These are phyloP conservation scores for Callosobruchus maculatus DNA, from an alignment of 2,888 invertebrate genomes.

Conservation along the genomic window DNA sequence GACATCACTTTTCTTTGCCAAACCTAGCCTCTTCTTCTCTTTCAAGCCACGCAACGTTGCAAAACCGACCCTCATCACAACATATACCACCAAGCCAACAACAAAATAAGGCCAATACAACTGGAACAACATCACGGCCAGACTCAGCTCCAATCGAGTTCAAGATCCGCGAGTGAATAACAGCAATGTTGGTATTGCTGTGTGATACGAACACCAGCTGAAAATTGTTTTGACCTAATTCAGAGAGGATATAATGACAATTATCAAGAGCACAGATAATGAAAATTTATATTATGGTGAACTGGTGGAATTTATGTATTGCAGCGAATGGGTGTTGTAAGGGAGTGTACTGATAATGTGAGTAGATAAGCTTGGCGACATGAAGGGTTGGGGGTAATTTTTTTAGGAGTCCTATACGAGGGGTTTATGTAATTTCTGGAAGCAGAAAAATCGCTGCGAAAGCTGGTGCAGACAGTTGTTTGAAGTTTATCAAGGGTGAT, in stretches of 20 bases:
- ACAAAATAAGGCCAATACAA: constrained; percentile 39
- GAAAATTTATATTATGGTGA: background rate
- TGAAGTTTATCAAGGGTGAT: too few species aligned
- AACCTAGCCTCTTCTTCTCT: constrained; percentile 8
- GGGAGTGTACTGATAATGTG: background rate
- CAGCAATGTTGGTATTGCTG: background rate
- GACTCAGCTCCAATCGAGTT: background rate
- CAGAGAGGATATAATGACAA: background rate
- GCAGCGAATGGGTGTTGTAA: background rate
- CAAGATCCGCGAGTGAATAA: background rate
- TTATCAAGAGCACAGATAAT: background rate
- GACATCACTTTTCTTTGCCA: constrained; percentile 24
- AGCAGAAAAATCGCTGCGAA: too few species aligned
- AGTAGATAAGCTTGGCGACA: background rate
- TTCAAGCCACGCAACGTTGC: constrained; percentile 11
- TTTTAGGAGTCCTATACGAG: background rate
- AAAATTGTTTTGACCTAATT: background rate
- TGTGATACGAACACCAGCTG: background rate
- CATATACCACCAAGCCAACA: constrained; percentile 28
- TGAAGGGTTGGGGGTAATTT: background rate
- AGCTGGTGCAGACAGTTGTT: too few species aligned
- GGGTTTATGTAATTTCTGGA: background rate
- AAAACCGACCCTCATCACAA: constrained; percentile 22
- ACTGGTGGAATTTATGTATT: background rate
- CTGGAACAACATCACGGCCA: constrained; percentile 34